Evolutionary conservation across 2,888 invertebrate species (phyloP).

Genomic region (Cheilosia vernalis): DNA sequence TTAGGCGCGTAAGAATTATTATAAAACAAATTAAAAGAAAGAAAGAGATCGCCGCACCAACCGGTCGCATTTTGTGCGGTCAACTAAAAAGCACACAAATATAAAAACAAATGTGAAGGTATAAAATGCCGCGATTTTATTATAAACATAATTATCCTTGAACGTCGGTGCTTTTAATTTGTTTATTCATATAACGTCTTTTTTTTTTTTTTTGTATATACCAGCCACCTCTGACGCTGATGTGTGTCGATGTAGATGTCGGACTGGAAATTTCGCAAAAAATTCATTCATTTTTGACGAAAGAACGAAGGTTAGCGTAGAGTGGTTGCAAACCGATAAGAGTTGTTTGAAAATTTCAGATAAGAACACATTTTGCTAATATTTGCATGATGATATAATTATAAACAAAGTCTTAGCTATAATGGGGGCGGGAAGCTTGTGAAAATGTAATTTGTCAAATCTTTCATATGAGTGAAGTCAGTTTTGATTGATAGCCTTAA

Average conservation of each 20-base stretch:
- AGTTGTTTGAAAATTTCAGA: neutral
- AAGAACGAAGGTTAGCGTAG: neutral
- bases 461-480: neutral
- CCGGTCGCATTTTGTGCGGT: neutral
- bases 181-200: neutral
- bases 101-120: neutral
- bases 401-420: neutral
- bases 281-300: neutral
- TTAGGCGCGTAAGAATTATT: neutral
- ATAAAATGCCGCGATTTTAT: neutral
- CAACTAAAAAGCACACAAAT: neutral
- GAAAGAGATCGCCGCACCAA: neutral
- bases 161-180: neutral
- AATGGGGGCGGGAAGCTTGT: neutral
- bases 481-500: neutral
- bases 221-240: too few species aligned
- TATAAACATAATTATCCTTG: conserved; percentile 10
- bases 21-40: neutral
- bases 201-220: neutral
- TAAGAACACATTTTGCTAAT: neutral
- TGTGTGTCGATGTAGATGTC: neutral
- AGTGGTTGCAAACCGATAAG: neutral
- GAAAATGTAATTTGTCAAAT: conserved; percentile 6
- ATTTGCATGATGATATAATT: neutral
- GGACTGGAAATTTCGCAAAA: neutral